These are phyloP conservation scores for Cosmopolites sordidus DNA, from an alignment of 2,888 invertebrate genomes.

Conservation along the genomic window DNA sequence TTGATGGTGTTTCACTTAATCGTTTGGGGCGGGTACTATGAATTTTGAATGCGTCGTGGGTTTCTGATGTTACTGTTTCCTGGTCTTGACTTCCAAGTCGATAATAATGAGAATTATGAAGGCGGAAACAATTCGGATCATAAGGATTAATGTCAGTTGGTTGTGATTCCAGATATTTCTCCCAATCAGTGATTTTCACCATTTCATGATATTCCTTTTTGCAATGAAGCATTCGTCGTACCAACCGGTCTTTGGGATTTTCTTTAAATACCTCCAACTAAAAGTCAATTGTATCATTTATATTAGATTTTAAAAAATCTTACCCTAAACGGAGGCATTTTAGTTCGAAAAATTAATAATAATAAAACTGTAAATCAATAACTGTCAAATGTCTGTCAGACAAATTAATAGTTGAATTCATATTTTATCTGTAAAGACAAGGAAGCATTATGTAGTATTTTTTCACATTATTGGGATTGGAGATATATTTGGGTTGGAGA, in stretches of 20 bases:
- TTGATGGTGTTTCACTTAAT: neutral
- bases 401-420: too few species aligned
- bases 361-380: too few species aligned
- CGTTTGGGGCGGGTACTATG: neutral
- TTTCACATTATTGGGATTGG: too few species aligned
- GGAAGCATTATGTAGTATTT: too few species aligned
- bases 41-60: slow-evolving; percentile 21
- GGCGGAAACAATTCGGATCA: slow-evolving; percentile 25
- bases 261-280: slow-evolving; percentile 16
- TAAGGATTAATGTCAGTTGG: slow-evolving; percentile 30
- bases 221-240: slow-evolving; percentile 21
- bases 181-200: slow-evolving; percentile 29
- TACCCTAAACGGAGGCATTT: slow-evolving; percentile 20
- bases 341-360: too few species aligned
- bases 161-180: slow-evolving; percentile 20
- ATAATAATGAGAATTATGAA: slow-evolving; percentile 30
- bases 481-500: too few species aligned
- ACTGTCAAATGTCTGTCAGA: too few species aligned
- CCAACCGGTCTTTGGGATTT: slow-evolving; percentile 5
- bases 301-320: neutral
- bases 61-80: slow-evolving; percentile 20
- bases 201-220: slow-evolving; percentile 22
- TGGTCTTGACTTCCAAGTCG: slow-evolving; percentile 24
- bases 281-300: neutral
- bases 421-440: too few species aligned